Evolutionary conservation across 2,888 invertebrate genomes (phyloP).

Genomic region (Rhamnusium bicolor): DNA sequence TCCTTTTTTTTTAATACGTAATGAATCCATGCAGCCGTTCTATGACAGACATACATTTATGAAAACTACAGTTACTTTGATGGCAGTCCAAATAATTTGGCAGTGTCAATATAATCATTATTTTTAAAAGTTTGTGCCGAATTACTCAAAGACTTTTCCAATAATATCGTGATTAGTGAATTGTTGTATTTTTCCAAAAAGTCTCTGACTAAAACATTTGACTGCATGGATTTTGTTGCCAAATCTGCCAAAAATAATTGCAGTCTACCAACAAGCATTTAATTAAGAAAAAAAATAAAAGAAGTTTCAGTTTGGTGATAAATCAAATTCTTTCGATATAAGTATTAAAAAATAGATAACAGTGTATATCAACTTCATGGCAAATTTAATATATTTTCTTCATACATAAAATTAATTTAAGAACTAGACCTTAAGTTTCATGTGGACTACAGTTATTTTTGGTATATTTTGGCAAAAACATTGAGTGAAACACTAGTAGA

Average conservation of each 20-base stretch:
- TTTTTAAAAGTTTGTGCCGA: conserved; percentile 55
- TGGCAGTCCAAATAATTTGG: conserved; percentile 70
- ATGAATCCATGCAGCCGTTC: conserved; percentile 61
- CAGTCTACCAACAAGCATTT: not conserved
- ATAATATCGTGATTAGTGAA: conserved; percentile 30
- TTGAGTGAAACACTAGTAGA: conserved; percentile 57
- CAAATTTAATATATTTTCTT: not conserved
- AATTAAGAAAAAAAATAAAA: not conserved
- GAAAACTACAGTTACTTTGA: conserved; percentile 60
- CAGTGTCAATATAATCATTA: conserved; percentile 62
- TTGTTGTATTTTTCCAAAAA: conserved; percentile 39
- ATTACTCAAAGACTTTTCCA: conserved; percentile 47
- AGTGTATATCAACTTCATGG: not conserved
- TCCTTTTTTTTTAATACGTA: conserved; percentile 40
- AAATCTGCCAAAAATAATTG: conserved; percentile 13
- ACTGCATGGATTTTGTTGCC: conserved; percentile 59
- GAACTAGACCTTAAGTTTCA: not conserved
- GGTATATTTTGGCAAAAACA: conserved; percentile 44
- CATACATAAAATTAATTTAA: not conserved
- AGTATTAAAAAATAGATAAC: not conserved
- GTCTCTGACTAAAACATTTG: conserved; percentile 44
- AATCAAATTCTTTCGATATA: no score
- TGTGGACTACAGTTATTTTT: conserved; percentile 12
- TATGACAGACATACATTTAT: conserved; percentile 58
- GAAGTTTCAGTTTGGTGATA: not conserved